phyloP scores from a whole-genome alignment of 2,888 invertebrate genomes.

The Parnassius orleans region DNA sequence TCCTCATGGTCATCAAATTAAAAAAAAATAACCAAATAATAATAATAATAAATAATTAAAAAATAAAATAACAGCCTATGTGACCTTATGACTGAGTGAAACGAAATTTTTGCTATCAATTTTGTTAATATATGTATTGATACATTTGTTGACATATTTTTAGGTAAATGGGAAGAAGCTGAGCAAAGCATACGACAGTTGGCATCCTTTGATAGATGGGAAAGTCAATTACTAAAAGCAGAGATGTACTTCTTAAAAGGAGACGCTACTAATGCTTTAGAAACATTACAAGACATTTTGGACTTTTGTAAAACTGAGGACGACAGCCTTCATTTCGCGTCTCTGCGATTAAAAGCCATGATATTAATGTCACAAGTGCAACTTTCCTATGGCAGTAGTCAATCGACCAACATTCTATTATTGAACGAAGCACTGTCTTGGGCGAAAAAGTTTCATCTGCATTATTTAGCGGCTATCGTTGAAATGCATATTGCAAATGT shows the following conservation, averaged over 20 bases:
- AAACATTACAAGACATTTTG: conserved; percentile 74
- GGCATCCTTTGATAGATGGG: conserved; percentile 84
- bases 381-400: conserved; percentile 79
- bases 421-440: conserved; percentile 87
- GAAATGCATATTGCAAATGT: conserved; percentile 91
- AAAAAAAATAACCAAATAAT: too few relatives aligned
- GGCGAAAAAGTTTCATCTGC: conserved; percentile 87
- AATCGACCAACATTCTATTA: conserved; percentile 77
- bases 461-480: conserved; percentile 87
- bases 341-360: conserved; percentile 84
- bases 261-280: conserved; percentile 68
- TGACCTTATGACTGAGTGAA: too few relatives aligned
- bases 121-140: conserved; percentile 12
- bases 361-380: conserved; percentile 85
- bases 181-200: conserved; percentile 85
- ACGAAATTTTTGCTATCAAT: neutral
- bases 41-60: too few relatives aligned
- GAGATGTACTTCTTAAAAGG: conserved; percentile 80
- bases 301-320: conserved; percentile 77
- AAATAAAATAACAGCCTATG: too few relatives aligned
- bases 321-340: conserved; percentile 75
- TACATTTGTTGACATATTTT: conserved; percentile 33
- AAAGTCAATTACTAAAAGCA: conserved; percentile 81
- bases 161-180: conserved; percentile 86
- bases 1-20: too few relatives aligned